phyloP scores from a whole-genome alignment of 2,797 vertebrate genomes.

The Leontocebus nigricollis region DNA sequence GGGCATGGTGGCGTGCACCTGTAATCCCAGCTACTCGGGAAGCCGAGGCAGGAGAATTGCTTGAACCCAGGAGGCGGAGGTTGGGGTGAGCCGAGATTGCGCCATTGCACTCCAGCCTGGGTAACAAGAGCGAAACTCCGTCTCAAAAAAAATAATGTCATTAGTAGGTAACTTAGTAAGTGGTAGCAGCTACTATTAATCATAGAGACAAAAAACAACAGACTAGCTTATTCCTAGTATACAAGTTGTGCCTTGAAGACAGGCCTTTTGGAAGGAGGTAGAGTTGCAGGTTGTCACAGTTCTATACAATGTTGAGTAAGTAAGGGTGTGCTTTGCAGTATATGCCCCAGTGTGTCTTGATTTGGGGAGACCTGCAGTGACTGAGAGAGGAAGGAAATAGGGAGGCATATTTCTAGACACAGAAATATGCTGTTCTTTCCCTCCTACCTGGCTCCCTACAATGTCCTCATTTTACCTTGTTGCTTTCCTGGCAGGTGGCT shows the following conservation, averaged over 20 bases:
- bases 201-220: slow-evolving; percentile 7
- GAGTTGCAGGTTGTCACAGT: neutral
- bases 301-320: neutral
- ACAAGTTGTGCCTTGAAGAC: neutral
- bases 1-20: no score
- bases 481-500: slow-evolving; percentile 90
- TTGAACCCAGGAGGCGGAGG: no score
- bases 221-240: neutral
- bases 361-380: neutral
- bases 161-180: slow-evolving; percentile 4
- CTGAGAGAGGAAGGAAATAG: neutral
- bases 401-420: slow-evolving; percentile 14
- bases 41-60: no score
- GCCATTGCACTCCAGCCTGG: no score
- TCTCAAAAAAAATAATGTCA: neutral
- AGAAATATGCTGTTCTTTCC: neutral
- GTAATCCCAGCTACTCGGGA: no score
- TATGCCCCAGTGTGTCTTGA: neutral
- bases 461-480: slow-evolving; percentile 61
- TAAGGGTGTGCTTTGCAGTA: neutral
- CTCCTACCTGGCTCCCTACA: slow-evolving; percentile 10
- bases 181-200: slow-evolving; percentile 17
- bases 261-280: neutral
- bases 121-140: no score
- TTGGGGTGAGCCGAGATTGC: no score